Conservation (phyloP, 2,888 invertebrate species). For the Drosophila mercatorum region DNA sequence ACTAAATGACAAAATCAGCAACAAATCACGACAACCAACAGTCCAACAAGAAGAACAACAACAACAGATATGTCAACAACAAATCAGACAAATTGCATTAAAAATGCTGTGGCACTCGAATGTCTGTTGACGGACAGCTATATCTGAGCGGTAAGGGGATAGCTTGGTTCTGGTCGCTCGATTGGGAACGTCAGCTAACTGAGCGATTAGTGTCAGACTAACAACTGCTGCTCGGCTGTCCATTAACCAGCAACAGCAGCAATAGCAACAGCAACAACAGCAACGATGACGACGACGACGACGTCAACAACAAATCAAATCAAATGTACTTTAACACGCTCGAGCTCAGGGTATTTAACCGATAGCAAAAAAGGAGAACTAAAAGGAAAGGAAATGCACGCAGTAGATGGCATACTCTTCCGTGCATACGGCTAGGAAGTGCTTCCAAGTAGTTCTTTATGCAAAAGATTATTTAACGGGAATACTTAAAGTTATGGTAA, state of each 20-base stretch:
- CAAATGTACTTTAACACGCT: slow-evolving; percentile 78
- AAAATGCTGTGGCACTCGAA: slow-evolving; percentile 76
- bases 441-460: neutral
- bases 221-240: slow-evolving; percentile 62
- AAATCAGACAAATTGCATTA: slow-evolving; percentile 80
- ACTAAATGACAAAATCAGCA: slow-evolving; percentile 80
- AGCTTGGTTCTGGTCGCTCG: slow-evolving; percentile 1
- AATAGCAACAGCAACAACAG: slow-evolving; percentile 23
- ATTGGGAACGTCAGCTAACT: slow-evolving; percentile 58
- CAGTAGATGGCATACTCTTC: neutral
- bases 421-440: neutral
- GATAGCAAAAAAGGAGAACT: slow-evolving; percentile 43
- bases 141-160: slow-evolving; percentile 25
- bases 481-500: neutral
- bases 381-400: slow-evolving; percentile 1
- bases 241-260: slow-evolving; percentile 59
- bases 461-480: neutral
- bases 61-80: slow-evolving; percentile 72
- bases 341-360: slow-evolving; percentile 69
- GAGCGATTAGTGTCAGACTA: slow-evolving; percentile 76
- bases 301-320: slow-evolving; percentile 76
- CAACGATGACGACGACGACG: slow-evolving; percentile 43
- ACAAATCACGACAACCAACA: slow-evolving; percentile 76
- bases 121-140: slow-evolving; percentile 62
- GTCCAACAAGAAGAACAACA: slow-evolving; percentile 29